Conservation (phyloP, 1,140 invertebrate species). For the Eurosta solidaginis region DNA sequence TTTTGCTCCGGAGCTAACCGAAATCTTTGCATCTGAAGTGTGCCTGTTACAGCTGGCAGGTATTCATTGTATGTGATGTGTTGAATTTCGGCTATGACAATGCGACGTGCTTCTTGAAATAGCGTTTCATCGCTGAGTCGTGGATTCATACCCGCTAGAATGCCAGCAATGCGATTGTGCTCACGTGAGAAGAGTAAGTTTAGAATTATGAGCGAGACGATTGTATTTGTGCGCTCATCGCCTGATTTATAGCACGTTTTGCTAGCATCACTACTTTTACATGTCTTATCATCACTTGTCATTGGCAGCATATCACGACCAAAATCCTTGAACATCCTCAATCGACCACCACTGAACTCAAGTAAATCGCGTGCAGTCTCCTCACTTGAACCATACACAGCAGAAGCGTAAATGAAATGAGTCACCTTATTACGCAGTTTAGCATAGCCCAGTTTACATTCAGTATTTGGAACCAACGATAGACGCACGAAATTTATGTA, state of each 20-base stretch:
- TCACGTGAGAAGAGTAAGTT: constrained; percentile 86
- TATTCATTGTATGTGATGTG: constrained; percentile 90
- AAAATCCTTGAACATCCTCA: constrained; percentile 67
- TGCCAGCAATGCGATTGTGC: constrained; percentile 82
- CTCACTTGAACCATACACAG: constrained; percentile 71
- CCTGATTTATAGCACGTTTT: constrained; percentile 68
- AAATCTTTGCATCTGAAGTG: constrained; percentile 64
- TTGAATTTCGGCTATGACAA: constrained; percentile 86
- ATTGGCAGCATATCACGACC: constrained; percentile 66
- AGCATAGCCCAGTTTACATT: constrained; percentile 71
- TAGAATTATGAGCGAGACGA: constrained; percentile 80
- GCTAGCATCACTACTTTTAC: constrained; percentile 63
- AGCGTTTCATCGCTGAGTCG: constrained; percentile 75
- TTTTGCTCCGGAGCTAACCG: constrained; percentile 59
- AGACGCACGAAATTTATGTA: constrained; percentile 75
- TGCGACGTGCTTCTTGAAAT: constrained; percentile 80
- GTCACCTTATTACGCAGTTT: constrained; percentile 78
- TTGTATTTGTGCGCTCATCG: constrained; percentile 82
- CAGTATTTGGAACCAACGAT: constrained; percentile 66
- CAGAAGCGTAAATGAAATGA: constrained; percentile 74
- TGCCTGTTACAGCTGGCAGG: constrained; percentile 79
- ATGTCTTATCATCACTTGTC: constrained; percentile 62
- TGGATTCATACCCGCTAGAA: constrained; percentile 68
- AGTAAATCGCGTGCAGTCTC: constrained; percentile 63
- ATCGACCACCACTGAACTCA: constrained; percentile 64